Evolutionary conservation across 2,888 invertebrate species (phyloP).

Genomic region (Pogonocherus hispidulus): DNA sequence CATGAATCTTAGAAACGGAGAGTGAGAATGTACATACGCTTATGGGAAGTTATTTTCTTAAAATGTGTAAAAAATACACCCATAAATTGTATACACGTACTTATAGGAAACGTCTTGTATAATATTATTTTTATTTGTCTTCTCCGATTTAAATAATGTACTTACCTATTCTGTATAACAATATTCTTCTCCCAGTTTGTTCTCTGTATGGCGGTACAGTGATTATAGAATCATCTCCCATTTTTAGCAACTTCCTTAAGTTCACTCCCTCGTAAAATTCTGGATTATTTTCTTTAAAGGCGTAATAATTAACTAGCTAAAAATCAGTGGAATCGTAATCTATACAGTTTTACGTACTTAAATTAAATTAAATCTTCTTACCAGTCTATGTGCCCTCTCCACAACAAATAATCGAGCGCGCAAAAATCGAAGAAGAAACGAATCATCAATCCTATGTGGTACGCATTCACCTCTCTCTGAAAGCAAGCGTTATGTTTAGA

Average conservation of each 20-base stretch:
- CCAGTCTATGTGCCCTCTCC: conserved; percentile 81
- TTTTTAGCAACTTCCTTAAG: conserved; percentile 74
- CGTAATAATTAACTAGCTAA: conserved; percentile 82
- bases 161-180: conserved; percentile 80
- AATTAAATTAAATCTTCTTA: conserved; percentile 65
- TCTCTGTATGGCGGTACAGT: conserved; percentile 84
- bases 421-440: conserved; percentile 80
- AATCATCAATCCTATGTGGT: conserved; percentile 83
- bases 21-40: no score
- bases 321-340: conserved; percentile 59
- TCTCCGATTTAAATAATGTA: not conserved
- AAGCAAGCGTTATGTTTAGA: no score
- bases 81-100: no score
- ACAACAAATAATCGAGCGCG: conserved; percentile 82
- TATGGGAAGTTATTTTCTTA: no score
- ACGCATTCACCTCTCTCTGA: conserved; percentile 82
- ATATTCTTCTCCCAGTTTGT: conserved; percentile 79
- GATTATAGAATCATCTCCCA: conserved; percentile 79
- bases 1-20: no score
- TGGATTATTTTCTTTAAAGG: conserved; percentile 81
- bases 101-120: not conserved
- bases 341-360: not conserved
- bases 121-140: not conserved
- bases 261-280: conserved; percentile 78
- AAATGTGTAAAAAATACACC: no score